These are phyloP conservation scores for Aphaenogaster rudis DNA, from an alignment of 1,140 invertebrate genomes.

Conservation along the genomic window DNA sequence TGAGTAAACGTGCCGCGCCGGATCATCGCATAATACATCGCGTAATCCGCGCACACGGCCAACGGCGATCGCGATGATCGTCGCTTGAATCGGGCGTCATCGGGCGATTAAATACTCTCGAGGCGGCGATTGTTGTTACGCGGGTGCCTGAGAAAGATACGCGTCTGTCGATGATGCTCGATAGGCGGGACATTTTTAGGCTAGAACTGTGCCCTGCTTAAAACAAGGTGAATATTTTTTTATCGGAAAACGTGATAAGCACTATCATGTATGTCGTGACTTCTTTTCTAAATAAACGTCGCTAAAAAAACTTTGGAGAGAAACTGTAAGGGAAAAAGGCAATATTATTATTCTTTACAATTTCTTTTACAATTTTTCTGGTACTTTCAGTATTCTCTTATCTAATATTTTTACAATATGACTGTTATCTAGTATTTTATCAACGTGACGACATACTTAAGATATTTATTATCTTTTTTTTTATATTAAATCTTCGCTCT, in stretches of 20 bases:
- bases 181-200: conserved; percentile 7
- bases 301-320: not conserved
- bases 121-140: not conserved
- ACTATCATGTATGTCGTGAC: not conserved
- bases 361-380: not conserved
- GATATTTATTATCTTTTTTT: not conserved
- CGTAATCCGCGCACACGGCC: not conserved
- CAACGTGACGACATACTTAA: not conserved
- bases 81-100: not conserved
- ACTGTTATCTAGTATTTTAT: conserved; percentile 10
- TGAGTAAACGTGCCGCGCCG: conserved; percentile 19
- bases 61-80: not conserved
- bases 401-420: not conserved
- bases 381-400: not conserved
- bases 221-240: not conserved
- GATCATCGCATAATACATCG: conserved; percentile 4
- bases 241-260: not conserved
- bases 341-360: no score
- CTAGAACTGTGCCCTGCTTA: not conserved
- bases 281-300: not conserved
- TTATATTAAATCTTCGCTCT: not conserved
- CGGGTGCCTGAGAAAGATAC: no score
- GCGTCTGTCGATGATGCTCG: not conserved
- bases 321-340: not conserved
- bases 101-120: no score